Conservation (phyloP, 1,140 invertebrate species). For the Cyrtorhinus lividipennis region DNA sequence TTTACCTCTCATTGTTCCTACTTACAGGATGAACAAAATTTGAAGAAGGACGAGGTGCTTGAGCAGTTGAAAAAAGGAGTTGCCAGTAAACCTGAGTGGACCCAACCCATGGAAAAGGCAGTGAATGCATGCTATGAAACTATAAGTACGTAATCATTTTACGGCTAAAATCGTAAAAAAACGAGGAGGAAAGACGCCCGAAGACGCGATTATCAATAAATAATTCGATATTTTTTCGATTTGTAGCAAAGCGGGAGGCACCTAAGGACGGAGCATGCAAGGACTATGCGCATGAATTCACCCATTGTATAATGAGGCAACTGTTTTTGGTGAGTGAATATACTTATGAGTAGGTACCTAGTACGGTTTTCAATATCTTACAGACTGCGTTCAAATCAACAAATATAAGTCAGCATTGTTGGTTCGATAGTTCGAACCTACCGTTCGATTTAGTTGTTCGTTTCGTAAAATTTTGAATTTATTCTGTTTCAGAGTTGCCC, state of each 20-base stretch:
- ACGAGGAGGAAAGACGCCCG: no score
- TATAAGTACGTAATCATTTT: conserved; percentile 1
- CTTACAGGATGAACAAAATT: background rate
- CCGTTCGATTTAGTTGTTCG: no score
- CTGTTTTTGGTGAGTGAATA: conserved; percentile 17
- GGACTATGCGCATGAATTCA: conserved; percentile 7
- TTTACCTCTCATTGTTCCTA: background rate
- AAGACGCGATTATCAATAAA: no score
- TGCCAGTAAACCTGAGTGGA: background rate
- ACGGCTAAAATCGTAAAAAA: no score
- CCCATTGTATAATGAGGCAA: conserved; percentile 14
- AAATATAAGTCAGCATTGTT: no score
- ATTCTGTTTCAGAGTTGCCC: conserved; percentile 1
- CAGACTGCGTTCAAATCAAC: no score
- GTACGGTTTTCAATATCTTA: no score
- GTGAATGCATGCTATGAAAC: conserved; percentile 8
- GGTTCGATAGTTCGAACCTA: no score
- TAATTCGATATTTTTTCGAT: background rate
- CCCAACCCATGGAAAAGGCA: background rate
- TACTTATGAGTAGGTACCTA: background rate
- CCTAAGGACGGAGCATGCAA: conserved; percentile 11
- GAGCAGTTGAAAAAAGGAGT: conserved; percentile 6
- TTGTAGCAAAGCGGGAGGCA: background rate
- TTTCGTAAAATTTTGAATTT: no score
- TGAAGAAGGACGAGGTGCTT: conserved; percentile 10